phyloP scores from a whole-genome alignment of 2,888 invertebrate genomes.

The Diarsia brunnea region DNA sequence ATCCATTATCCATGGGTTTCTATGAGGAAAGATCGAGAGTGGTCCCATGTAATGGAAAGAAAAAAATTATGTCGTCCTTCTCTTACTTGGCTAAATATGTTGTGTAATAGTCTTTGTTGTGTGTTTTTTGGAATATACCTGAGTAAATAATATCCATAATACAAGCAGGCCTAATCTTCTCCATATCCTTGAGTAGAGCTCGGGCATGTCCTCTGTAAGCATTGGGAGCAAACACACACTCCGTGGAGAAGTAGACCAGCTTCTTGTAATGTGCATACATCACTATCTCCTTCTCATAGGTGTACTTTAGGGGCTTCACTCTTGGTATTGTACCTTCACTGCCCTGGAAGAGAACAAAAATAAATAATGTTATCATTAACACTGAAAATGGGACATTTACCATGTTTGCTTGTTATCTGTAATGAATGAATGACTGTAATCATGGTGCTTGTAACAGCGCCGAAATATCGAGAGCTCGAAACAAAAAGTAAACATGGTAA shows the following conservation, averaged over 20 bases:
- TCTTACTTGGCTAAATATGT: neutral
- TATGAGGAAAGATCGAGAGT: neutral
- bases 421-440: too few relatives aligned
- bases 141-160: constrained; percentile 98
- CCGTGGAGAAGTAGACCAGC: constrained; percentile 99
- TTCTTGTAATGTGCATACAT: constrained; percentile 99
- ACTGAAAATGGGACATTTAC: too few relatives aligned
- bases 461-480: too few relatives aligned
- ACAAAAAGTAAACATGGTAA: too few relatives aligned
- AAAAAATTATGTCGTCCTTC: neutral
- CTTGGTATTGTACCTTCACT: constrained; percentile 96
- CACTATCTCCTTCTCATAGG: constrained; percentile 99
- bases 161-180: constrained; percentile 97
- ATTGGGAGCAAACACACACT: constrained; percentile 99
- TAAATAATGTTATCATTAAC: neutral
- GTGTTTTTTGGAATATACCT: too few relatives aligned
- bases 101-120: too few relatives aligned
- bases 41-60: neutral
- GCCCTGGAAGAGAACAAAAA: constrained; percentile 87
- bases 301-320: constrained; percentile 98
- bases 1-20: neutral
- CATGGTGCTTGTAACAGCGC: too few relatives aligned
- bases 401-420: too few relatives aligned
- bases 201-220: constrained; percentile 98
- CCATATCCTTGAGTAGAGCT: constrained; percentile 97